Percentiles rank a stretch among this genome's conserved stretches.
Evolutionary conservation across 2,797 vertebrate genomes (phyloP).

Genomic region (Paguma larvata): DNA sequence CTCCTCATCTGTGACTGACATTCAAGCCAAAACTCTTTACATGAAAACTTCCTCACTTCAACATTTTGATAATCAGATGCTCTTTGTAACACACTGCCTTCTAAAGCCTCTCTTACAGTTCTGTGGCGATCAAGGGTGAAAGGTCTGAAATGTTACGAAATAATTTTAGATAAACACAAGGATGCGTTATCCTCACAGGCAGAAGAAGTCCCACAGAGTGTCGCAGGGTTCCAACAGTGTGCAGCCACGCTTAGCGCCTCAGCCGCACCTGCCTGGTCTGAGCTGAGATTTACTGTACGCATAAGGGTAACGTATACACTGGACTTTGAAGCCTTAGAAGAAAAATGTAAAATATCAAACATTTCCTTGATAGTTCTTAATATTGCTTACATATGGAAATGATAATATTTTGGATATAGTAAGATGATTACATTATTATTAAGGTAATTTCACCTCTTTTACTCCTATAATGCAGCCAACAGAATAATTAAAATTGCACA

Average conservation of each 20-base stretch:
- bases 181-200: neutral
- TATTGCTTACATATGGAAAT: neutral
- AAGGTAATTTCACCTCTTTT: slow-evolving; percentile 60
- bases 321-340: slow-evolving; percentile 43
- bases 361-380: neutral
- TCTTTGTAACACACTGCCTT: neutral
- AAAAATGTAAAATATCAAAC: neutral
- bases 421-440: slow-evolving; percentile 17
- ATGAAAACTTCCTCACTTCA: slow-evolving; percentile 11
- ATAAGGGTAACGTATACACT: neutral
- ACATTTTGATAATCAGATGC: neutral
- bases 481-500: neutral
- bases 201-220: neutral
- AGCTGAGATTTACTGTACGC: neutral
- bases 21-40: neutral
- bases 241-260: neutral
- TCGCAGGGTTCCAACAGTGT: neutral
- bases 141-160: neutral
- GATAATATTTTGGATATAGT: neutral
- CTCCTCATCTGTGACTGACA: neutral
- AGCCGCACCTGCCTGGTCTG: neutral
- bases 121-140: neutral
- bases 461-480: slow-evolving; percentile 8
- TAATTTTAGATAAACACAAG: slow-evolving; percentile 32
- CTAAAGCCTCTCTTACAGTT: neutral